These are phyloP conservation scores for Apis florea DNA, from an alignment of 1,140 invertebrate species.

Conservation along the genomic window DNA sequence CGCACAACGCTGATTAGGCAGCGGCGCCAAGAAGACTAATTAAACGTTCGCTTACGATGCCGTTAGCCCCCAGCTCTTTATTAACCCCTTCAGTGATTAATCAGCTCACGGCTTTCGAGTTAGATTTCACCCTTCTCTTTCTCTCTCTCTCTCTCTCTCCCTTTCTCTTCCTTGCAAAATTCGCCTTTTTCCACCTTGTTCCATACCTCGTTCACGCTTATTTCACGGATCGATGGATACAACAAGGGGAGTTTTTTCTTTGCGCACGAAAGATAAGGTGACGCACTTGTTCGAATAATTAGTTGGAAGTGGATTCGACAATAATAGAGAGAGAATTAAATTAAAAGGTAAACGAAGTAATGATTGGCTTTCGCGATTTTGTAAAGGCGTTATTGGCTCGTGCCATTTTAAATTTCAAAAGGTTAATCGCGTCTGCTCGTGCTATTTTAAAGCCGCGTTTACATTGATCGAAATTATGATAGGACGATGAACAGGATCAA, in stretches of 20 bases:
- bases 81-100: constrained; percentile 44
- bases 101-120: constrained; percentile 1
- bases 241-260: not conserved
- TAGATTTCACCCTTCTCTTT: not conserved
- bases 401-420: too few species aligned
- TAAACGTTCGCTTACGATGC: constrained; percentile 42
- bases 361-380: not conserved
- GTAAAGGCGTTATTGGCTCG: too few species aligned
- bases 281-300: not conserved
- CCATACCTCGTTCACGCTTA: not conserved
- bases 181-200: not conserved
- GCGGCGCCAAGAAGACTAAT: constrained; percentile 39
- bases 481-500: too few species aligned
- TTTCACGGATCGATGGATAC: constrained; percentile 22
- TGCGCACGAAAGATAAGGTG: not conserved
- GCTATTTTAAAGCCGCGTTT: too few species aligned
- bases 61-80: constrained; percentile 36
- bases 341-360: not conserved
- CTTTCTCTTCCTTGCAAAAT: not conserved
- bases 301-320: not conserved
- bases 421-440: too few species aligned
- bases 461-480: too few species aligned
- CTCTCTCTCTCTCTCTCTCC: not conserved
- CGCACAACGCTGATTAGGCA: constrained; percentile 31
- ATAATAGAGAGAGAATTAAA: not conserved